Percentiles rank a stretch among this genome's conserved stretches.
phyloP scores from a whole-genome alignment of 92 coral and sea anemone genomes.

The Diadumene lineata region DNA sequence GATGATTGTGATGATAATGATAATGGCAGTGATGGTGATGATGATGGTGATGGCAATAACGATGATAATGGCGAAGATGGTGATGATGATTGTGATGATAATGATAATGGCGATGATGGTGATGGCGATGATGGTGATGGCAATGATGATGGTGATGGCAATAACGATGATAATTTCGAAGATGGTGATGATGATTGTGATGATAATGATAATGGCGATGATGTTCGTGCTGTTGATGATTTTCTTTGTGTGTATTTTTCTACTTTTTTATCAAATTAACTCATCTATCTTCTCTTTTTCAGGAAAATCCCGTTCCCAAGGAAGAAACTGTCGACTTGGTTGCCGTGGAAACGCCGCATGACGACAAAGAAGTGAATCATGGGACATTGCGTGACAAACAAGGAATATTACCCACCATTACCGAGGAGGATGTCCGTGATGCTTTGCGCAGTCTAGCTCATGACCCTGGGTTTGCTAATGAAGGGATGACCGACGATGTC shows the following conservation, averaged over 20 bases:
- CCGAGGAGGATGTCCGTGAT: slow-evolving; percentile 33
- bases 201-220: background rate
- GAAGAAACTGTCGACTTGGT: background rate
- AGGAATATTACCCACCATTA: slow-evolving; percentile 37
- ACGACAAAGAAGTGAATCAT: background rate
- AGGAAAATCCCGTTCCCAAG: background rate
- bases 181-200: background rate
- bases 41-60: background rate
- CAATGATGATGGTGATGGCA: background rate
- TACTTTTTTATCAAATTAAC: background rate
- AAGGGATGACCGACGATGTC: slow-evolving; percentile 27
- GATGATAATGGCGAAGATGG: background rate
- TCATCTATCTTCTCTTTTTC: background rate
- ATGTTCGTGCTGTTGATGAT: background rate
- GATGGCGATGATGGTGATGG: background rate
- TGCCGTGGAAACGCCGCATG: slow-evolving; percentile 7
- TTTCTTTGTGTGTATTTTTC: no score
- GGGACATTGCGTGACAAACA: slow-evolving; percentile 32
- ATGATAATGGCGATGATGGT: background rate
- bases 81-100: background rate
- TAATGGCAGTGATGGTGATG: background rate
- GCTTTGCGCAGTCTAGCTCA: slow-evolving; percentile 24
- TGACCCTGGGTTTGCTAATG: slow-evolving; percentile 33
- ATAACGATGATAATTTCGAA: background rate
- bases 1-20: background rate